Base-by-base conservation (phyloP, 2,888 invertebrate genomes). In the Torymus tubicola region DNA sequence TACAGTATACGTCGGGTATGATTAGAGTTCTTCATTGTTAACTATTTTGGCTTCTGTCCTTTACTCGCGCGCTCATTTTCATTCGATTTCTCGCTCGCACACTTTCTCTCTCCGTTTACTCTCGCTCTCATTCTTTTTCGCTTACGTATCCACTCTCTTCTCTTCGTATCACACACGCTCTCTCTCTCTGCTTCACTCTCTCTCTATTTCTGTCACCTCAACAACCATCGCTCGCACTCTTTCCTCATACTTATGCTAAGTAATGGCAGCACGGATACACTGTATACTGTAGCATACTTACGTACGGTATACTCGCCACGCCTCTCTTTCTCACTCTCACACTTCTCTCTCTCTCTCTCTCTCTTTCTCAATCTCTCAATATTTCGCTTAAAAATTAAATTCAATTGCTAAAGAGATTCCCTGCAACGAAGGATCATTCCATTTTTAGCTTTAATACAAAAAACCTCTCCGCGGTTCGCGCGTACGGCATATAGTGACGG, bases 211-310 rank as follows among this genome's bases (percentile, higher is more conserved):
- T 57, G 42, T 42, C 42, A 42, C 42, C 42, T 42, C 42, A 8
- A 5, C 42, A 42, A 42, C 42, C 42, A 42, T 42, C 57, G 31
- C 58, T 73, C 58, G 42, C 64, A 18, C n/a, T 52, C 67, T 18
- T n/a, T 63, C 24, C 53, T 31, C 58, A 63, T 64, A 73, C 84
- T 86, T 86, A 88, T 83, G 85, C 86, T 89, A 42, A 5, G 42
- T 42, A 88, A 88, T 87, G 87, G 87, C 88, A 90, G 88, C 85
- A 89, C 87, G 82, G 82, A 84, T 85, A 85, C 81, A 86, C 83
- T 84, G 85, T 85, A 31, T 31, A 86, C 86, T 85, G 84, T 84
- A 85, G 83, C 84, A 84, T 84, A 24, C 82, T 80, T 73, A 73
- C 58, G 58, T 65, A 31, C 4, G 63, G 12, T 61, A n/a, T n/a